A percentile compares a stretch with the other conserved stretches of the same genome.
phyloP scores from a whole-genome alignment of 2,888 invertebrate genomes.

The Pristionchus fissidentatus region DNA sequence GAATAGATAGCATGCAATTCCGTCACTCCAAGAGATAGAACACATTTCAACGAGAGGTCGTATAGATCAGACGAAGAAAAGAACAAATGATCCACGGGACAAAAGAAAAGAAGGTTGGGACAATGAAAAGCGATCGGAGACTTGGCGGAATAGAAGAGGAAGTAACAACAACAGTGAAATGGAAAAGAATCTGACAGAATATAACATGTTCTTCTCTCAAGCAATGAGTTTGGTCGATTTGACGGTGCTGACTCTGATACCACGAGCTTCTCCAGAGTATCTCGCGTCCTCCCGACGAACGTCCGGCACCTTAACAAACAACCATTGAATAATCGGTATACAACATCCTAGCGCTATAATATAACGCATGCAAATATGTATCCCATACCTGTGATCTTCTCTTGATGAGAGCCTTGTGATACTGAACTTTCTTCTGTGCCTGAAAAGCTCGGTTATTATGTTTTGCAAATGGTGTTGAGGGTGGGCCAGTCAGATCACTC shows the following conservation, averaged over 20 bases:
- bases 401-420: constrained; percentile 90
- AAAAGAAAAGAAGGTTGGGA: not conserved
- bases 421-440: constrained; percentile 84
- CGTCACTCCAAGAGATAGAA: not conserved
- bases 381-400: constrained; percentile 88
- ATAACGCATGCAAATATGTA: not conserved
- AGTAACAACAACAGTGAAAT: not conserved
- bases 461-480: constrained; percentile 2
- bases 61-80: not conserved
- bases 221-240: constrained; percentile 87
- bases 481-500: constrained; percentile 25
- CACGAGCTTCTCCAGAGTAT: constrained; percentile 93
- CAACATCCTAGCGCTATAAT: not conserved
- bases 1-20: not conserved
- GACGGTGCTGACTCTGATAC: constrained; percentile 90
- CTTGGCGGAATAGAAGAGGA: not conserved
- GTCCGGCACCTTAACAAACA: constrained; percentile 82
- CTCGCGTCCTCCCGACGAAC: constrained; percentile 86
- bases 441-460: too few relatives aligned
- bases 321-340: not conserved
- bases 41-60: not conserved
- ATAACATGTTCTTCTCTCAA: constrained; percentile 21
- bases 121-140: not conserved
- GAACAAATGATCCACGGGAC: not conserved
- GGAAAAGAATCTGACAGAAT: not conserved